Conservation (phyloP, 2,113 vertebrate species). For the Cyanoramphus novaezelandiae region DNA sequence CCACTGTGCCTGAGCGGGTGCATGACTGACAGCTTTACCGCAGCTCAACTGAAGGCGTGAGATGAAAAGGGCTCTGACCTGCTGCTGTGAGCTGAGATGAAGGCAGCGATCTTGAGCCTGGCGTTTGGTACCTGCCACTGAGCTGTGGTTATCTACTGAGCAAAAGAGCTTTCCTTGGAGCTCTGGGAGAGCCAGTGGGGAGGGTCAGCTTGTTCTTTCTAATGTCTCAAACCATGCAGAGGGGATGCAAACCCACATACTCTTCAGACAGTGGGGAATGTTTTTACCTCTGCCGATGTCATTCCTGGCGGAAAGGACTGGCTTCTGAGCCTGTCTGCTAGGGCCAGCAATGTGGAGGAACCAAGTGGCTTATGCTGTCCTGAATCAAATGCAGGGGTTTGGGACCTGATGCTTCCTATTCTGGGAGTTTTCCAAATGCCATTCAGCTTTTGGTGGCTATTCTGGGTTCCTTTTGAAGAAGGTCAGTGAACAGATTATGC, state of each 20-base stretch:
- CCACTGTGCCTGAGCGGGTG: fast-evolving
- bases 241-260: not conserved
- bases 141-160: not conserved
- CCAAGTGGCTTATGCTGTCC: not conserved
- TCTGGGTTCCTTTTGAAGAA: not conserved
- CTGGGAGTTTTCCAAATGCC: not conserved
- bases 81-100: not conserved
- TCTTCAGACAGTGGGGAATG: not conserved
- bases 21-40: not conserved
- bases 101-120: not conserved
- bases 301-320: not conserved
- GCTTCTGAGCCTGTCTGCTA: not conserved
- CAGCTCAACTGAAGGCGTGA: not conserved
- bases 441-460: not conserved
- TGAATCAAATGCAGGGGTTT: not conserved
- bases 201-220: not conserved
- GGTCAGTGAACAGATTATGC: fast-evolving
- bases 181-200: fast-evolving
- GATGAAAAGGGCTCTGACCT: not conserved
- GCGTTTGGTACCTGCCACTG: not conserved
- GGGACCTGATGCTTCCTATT: not conserved
- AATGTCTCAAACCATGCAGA: not conserved
- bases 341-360: not conserved
- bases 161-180: not conserved
- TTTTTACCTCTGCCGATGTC: not conserved